These are phyloP conservation scores for Penaeus japonicus DNA, from an alignment of 1,140 invertebrate genomes.

Conservation along the genomic window DNA sequence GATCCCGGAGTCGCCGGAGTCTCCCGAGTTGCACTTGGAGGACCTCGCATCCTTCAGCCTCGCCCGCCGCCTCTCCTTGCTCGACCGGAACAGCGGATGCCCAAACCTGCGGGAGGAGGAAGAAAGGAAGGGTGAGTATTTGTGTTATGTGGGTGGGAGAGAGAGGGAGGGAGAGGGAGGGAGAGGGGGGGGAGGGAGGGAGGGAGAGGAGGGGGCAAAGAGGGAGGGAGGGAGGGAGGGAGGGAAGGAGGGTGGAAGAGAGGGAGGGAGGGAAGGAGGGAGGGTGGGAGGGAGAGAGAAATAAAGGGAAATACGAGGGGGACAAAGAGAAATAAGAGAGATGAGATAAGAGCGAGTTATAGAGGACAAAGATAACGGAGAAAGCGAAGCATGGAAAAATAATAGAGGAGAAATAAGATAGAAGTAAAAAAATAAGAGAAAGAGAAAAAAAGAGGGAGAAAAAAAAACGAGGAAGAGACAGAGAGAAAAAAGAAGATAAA, in stretches of 20 bases:
- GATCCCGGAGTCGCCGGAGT: constrained; percentile 69
- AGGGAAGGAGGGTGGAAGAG: not conserved
- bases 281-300: not conserved
- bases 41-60: constrained; percentile 73
- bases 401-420: not conserved
- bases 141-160: not conserved
- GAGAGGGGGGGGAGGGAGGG: not conserved
- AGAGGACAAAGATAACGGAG: not conserved
- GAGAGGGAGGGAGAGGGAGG: not conserved
- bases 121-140: not conserved
- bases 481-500: not conserved
- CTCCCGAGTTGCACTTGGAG: constrained; percentile 79
- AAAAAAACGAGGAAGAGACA: not conserved
- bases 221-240: not conserved
- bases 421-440: not conserved
- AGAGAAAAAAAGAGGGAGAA: not conserved
- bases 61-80: constrained; percentile 75
- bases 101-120: constrained; percentile 69
- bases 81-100: constrained; percentile 75
- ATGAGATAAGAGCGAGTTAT: not conserved
- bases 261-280: not conserved
- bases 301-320: not conserved
- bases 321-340: not conserved
- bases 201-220: not conserved
- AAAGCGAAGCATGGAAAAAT: not conserved